Evolutionary conservation across 2,113 vertebrate genomes (phyloP).

Genomic region (Tor tambroides): DNA sequence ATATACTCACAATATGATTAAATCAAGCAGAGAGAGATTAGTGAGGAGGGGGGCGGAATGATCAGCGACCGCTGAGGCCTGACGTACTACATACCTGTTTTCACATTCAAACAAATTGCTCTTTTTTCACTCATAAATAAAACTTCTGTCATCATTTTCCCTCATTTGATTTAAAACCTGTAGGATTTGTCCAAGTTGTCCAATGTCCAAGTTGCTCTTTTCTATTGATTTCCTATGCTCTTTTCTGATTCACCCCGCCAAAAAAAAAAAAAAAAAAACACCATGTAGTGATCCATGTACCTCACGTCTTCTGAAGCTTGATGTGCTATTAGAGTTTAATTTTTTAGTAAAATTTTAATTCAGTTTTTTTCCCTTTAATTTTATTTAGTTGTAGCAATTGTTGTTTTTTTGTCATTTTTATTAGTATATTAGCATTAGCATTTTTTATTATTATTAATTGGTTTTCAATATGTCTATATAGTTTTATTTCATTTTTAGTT

Average conservation of each 20-base stretch:
- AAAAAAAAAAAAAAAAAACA: neutral
- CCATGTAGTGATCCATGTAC: neutral
- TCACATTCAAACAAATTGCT: neutral
- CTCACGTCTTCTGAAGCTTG: no score
- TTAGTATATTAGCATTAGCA: no score
- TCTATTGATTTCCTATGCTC: neutral
- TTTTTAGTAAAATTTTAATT: no score
- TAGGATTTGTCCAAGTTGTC: neutral
- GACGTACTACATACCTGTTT: neutral
- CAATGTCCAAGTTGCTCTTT: neutral
- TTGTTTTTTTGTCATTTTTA: neutral
- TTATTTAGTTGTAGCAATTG: neutral
- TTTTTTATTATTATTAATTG: neutral
- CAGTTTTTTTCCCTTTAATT: neutral
- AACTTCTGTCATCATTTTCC: neutral
- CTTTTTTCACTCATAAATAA: neutral
- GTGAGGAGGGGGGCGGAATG: neutral
- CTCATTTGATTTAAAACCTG: neutral
- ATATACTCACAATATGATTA: constrained; percentile 41
- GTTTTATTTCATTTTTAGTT: no score
- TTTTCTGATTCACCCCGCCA: neutral
- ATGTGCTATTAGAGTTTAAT: no score
- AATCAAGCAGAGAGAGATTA: neutral
- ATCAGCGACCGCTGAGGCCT: neutral
- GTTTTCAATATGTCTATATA: neutral